Base-by-base conservation (phyloP, 2,888 invertebrate genomes). In the Tortrix viridana region DNA sequence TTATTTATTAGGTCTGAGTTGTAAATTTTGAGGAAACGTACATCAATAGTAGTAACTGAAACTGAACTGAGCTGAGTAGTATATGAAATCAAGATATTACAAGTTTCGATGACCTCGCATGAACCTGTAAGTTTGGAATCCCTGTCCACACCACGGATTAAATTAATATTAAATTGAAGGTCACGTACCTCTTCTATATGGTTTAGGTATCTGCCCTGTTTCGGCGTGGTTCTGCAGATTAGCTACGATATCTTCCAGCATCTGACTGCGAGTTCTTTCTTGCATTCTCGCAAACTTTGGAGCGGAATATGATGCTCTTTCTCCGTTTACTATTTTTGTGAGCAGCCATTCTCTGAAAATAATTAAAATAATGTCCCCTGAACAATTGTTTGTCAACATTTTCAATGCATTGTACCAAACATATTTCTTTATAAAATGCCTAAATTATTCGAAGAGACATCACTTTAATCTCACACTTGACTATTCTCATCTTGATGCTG, bases 221-320 rank as follows among this genome's bases (percentile, higher is more conserved):
- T 98, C 98, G 0, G 97, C 97, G 79, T 98, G 98, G 88, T 98
- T 98, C 72, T 97, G 97, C 73, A 98, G 88, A 89, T 98, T 98
- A 70, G 97, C 97, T 7, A 98, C 98, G 66, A 98, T 96, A 79
- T 98, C 98, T 85, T 98, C 98, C 38, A 98, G 92, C 98, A 98
- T 98, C 86, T 98, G 98, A 67, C 96, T 97, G 38, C 98, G 93
- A 0, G 98, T 98, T 65, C 98, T 93, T 79, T 98, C 98, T 84
- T 98, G 97, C 98, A 98, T 98, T 71, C 98, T 93, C 0, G 98
- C 98, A 80, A 98, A 98, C 86, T 98, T 98, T 0, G 98, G 98
- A 1, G 98, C 98, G 0, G 98, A 98, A 81, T 98, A 98, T 65
- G 97, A 97, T 26, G 98, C 98, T 68, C 98, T 93, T 86, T 98